Conservation (phyloP, 1,140 invertebrate species). For the Platyscapa corneri region DNA sequence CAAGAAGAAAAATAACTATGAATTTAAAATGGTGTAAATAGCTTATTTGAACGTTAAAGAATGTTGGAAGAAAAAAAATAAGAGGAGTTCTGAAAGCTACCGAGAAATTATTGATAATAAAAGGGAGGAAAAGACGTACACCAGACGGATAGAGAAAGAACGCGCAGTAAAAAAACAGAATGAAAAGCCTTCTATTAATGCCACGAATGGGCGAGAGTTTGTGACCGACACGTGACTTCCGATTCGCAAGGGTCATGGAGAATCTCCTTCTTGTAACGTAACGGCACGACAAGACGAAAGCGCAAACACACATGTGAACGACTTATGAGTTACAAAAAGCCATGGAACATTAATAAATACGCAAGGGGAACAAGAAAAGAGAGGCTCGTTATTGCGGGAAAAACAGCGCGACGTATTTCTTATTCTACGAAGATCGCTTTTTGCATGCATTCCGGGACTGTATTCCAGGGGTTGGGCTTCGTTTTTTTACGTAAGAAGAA, state of each 20-base stretch:
- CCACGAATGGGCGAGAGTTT: not conserved
- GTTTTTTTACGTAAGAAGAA: constrained; percentile 37
- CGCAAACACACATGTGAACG: not conserved
- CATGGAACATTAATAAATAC: not conserved
- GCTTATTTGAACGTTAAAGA: constrained; percentile 3
- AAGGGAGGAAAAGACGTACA: not conserved
- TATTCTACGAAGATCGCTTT: constrained; percentile 35
- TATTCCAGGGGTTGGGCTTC: not conserved
- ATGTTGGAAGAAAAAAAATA: not conserved
- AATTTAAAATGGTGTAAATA: not conserved
- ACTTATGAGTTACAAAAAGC: not conserved
- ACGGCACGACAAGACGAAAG: not conserved
- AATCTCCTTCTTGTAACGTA: not conserved
- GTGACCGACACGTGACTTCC: not conserved
- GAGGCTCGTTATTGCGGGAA: constrained; percentile 1
- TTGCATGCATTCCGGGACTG: constrained; percentile 39
- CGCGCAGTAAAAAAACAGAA: constrained; percentile 16
- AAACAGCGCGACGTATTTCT: constrained; percentile 9
- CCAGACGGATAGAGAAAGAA: not conserved
- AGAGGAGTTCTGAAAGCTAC: not conserved
- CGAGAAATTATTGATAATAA: constrained; percentile 30
- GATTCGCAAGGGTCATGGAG: not conserved
- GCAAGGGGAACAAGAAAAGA: not conserved
- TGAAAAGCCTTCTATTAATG: constrained; percentile 9
- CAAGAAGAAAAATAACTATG: not conserved